Evolutionary conservation across 1,140 invertebrate species (phyloP).

Genomic region (Danaus melanippus): DNA sequence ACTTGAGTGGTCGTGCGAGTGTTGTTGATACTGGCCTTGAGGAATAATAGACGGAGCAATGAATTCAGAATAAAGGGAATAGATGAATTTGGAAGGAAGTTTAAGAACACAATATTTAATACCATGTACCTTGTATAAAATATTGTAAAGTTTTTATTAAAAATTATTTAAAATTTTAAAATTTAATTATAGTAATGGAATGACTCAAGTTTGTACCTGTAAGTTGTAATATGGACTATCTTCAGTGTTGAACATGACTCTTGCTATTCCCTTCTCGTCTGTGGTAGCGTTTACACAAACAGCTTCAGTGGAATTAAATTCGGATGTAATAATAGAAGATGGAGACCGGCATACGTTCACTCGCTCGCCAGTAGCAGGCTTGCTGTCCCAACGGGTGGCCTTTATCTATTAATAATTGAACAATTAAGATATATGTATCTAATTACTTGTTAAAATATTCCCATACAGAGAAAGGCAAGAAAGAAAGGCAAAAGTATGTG

Average conservation of each 20-base stretch:
- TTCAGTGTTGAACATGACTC: slow-evolving; percentile 41
- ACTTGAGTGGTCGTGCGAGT: slow-evolving; percentile 18
- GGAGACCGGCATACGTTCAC: slow-evolving; percentile 39
- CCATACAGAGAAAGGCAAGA: too few relatives aligned
- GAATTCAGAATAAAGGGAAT: too few relatives aligned
- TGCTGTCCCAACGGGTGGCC: slow-evolving; percentile 52
- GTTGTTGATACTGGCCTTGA: slow-evolving; percentile 36
- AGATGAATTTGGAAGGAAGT: too few relatives aligned
- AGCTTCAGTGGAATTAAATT: slow-evolving; percentile 2
- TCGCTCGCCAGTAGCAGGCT: slow-evolving; percentile 33
- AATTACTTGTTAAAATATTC: too few relatives aligned
- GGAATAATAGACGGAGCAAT: neutral
- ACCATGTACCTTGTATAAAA: too few relatives aligned
- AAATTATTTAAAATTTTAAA: too few relatives aligned
- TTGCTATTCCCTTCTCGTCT: slow-evolving; percentile 37
- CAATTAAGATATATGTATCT: too few relatives aligned
- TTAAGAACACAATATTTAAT: too few relatives aligned
- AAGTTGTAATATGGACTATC: slow-evolving; percentile 39
- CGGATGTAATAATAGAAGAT: neutral
- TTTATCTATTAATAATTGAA: slow-evolving; percentile 32
- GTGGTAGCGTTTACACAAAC: slow-evolving; percentile 35
- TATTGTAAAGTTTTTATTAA: too few relatives aligned
- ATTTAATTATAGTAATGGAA: too few relatives aligned
- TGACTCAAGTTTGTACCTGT: slow-evolving; percentile 20
- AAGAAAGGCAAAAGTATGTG: too few relatives aligned